Evolutionary conservation across 2,888 invertebrate species (phyloP).

Genomic region (Xestia ashworthii): DNA sequence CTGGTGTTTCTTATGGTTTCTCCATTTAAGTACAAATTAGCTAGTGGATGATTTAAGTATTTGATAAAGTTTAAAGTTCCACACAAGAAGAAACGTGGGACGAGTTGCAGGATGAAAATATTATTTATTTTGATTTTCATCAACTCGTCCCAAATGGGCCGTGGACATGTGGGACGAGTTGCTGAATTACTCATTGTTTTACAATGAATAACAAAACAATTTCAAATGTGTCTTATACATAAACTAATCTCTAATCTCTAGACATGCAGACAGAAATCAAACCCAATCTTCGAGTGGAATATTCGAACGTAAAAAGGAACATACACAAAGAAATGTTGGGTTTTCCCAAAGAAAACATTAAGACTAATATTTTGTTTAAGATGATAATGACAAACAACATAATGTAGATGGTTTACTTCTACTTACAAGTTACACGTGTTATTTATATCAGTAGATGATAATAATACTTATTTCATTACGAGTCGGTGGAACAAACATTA

Average conservation of each 20-base stretch:
- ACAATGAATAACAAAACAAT: not conserved
- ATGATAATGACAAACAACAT: not conserved
- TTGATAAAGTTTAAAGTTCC: too few relatives aligned
- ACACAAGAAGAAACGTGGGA: too few relatives aligned
- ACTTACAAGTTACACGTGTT: not conserved
- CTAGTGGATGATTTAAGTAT: not conserved
- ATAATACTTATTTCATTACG: slow-evolving; percentile 2
- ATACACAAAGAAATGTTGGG: slow-evolving; percentile 4
- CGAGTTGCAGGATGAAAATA: too few relatives aligned
- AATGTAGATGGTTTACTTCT: slow-evolving; percentile 3
- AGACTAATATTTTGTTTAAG: not conserved
- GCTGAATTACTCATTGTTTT: too few relatives aligned
- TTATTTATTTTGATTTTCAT: too few relatives aligned
- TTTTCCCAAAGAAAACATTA: slow-evolving; percentile 2
- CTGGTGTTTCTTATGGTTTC: not conserved
- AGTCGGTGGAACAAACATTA: slow-evolving; percentile 25
- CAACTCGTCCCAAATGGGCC: too few relatives aligned
- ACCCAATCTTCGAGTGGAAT: slow-evolving; percentile 5
- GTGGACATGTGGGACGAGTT: too few relatives aligned
- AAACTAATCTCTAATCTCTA: slow-evolving; percentile 9
- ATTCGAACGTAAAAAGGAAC: not conserved
- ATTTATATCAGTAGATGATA: slow-evolving; percentile 3
- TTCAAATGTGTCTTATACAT: not conserved
- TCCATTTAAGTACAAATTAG: not conserved
- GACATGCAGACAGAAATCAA: slow-evolving; percentile 12